A percentile compares a stretch with the other conserved stretches of the same genome.
These are phyloP conservation scores for Polypedilum vanderplanki DNA, from an alignment of 1,140 invertebrate species.

Conservation along the genomic window DNA sequence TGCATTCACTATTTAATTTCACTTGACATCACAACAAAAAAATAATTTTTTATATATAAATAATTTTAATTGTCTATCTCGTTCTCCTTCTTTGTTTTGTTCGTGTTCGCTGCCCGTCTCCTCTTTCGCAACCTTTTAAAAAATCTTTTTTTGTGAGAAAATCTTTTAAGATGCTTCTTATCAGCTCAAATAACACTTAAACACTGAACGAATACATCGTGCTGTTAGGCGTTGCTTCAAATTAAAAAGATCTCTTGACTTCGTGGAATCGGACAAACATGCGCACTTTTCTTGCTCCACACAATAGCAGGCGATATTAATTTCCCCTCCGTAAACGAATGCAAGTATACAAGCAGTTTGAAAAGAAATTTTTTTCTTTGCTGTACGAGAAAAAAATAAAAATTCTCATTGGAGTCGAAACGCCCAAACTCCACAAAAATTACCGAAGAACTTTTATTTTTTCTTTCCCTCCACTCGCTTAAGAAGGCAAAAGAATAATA, in stretches of 20 bases:
- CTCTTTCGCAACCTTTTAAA: background rate
- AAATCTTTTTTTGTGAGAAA: background rate
- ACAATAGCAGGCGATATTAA: background rate
- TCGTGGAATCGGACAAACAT: background rate
- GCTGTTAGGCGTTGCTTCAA: conserved; percentile 8
- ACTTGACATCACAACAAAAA: background rate
- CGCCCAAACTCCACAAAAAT: conserved; percentile 22
- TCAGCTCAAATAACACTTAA: conserved; percentile 23
- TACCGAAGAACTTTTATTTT: conserved; percentile 22
- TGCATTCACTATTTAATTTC: background rate
- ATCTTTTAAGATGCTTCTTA: conserved; percentile 24
- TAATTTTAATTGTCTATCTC: background rate
- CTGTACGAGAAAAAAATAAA: background rate
- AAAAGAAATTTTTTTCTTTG: background rate
- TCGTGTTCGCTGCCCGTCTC: no score
- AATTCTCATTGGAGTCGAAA: conserved; percentile 24
- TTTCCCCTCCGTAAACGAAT: background rate
- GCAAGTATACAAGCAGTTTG: background rate
- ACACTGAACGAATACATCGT: background rate
- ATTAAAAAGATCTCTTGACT: background rate
- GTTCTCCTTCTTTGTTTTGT: background rate
- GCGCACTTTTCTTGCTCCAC: background rate
- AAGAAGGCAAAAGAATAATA: conserved; percentile 1
- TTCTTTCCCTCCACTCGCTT: background rate
- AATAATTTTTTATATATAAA: background rate